Conservation (phyloP, 2,888 invertebrate genomes). For the Oeneis ivallda region DNA sequence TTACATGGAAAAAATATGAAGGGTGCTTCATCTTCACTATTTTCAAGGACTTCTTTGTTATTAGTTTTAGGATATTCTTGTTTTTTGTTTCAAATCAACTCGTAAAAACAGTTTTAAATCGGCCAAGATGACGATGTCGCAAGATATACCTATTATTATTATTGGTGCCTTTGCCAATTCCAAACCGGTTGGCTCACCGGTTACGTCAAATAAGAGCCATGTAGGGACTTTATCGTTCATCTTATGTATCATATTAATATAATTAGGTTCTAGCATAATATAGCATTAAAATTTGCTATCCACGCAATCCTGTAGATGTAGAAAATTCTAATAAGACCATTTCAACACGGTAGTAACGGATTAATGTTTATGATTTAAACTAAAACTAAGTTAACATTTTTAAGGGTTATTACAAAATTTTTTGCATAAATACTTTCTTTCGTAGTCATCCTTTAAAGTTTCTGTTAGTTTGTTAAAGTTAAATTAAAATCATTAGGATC, state of each 20-base stretch:
- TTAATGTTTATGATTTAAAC: too few relatives aligned
- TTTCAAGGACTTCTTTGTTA: too few relatives aligned
- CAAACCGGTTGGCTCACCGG: conserved; percentile 62
- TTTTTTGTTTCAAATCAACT: conserved; percentile 12
- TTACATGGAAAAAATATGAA: too few relatives aligned
- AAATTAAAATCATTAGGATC: background rate
- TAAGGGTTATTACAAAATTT: background rate
- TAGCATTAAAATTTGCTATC: conserved; percentile 17
- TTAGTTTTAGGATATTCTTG: background rate
- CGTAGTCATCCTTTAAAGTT: background rate
- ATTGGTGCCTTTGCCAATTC: conserved; percentile 64
- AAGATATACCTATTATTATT: too few relatives aligned
- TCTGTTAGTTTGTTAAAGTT: background rate
- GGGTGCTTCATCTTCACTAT: too few relatives aligned
- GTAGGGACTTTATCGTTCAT: conserved; percentile 38
- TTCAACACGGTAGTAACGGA: too few relatives aligned
- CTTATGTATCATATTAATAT: conserved; percentile 36
- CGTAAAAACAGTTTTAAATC: conserved; percentile 42
- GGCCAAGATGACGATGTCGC: conserved; percentile 52
- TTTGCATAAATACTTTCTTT: background rate
- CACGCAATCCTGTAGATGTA: background rate
- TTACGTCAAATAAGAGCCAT: conserved; percentile 63
- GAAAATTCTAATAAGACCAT: too few relatives aligned
- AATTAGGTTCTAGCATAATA: conserved; percentile 24
- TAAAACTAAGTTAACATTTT: background rate